Evolutionary conservation across 2,113 vertebrate genomes (phyloP).

Genomic region (Laticauda laticaudata): DNA sequence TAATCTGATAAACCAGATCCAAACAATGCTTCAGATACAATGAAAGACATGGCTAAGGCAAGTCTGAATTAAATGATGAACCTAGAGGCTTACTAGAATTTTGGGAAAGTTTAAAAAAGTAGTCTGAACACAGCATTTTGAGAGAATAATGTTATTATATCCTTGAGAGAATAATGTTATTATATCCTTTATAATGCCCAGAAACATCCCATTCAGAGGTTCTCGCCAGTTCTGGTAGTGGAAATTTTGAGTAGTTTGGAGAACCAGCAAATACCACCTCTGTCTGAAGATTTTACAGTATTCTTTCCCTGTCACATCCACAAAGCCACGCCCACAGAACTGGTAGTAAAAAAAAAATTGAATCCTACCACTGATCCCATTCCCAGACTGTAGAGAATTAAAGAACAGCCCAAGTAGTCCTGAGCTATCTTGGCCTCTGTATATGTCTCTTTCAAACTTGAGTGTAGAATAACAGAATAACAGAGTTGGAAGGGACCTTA

Average conservation of each 20-base stretch:
- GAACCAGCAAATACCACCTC: no score
- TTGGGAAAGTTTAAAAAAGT: background rate
- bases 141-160: background rate
- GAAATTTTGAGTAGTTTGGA: no score
- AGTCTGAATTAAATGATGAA: background rate
- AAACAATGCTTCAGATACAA: background rate
- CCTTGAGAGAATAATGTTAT: background rate
- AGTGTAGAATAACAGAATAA: background rate
- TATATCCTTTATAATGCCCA: background rate
- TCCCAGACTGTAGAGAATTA: background rate
- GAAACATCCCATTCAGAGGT: background rate
- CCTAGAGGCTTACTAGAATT: background rate
- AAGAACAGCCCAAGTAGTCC: background rate
- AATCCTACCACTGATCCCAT: background rate
- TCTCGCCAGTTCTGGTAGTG: no score
- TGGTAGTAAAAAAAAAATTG: no score
- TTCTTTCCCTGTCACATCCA: no score
- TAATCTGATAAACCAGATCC: background rate
- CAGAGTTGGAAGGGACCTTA: no score
- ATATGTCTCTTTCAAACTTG: background rate
- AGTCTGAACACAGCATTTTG: background rate
- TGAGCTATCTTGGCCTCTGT: background rate
- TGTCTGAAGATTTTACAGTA: no score
- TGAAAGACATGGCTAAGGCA: background rate
- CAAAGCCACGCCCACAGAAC: no score